Conservation (phyloP, 53 echinoderm and acorn worm genomes). For the Crossaster papposus region DNA sequence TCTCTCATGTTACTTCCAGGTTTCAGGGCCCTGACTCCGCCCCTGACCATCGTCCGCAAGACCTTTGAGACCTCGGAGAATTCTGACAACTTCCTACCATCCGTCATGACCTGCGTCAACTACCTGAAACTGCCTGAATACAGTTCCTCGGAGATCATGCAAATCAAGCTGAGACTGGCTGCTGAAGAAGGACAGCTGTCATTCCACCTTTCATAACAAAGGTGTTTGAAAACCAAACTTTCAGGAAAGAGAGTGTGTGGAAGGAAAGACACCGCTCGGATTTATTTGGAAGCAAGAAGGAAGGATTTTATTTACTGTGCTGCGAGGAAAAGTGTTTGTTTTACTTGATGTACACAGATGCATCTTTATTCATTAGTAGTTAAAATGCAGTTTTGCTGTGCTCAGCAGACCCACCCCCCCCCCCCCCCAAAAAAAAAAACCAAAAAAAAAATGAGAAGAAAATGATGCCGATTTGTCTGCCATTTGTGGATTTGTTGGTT, state of each 20-base stretch:
- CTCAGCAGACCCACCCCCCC: background rate
- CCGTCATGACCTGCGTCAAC: constrained; percentile 99
- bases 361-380: background rate
- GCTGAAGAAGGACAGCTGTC: constrained; percentile 94
- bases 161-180: constrained; percentile 76
- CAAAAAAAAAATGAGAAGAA: background rate
- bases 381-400: background rate
- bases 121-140: constrained; percentile 98
- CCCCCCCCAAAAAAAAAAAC: too few species aligned
- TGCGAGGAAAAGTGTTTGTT: background rate
- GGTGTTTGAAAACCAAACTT: background rate
- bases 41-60: constrained; percentile 93
- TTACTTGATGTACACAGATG: background rate
- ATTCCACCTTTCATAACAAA: constrained; percentile 91
- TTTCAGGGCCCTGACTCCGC: constrained; percentile 92
- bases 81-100: constrained; percentile 91
- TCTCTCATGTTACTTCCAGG: constrained; percentile 55
- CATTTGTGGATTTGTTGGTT: background rate
- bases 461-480: background rate
- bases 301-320: background rate
- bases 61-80: constrained; percentile 87
- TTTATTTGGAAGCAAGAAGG: too few species aligned
- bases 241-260: background rate
- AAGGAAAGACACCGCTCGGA: background rate
- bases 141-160: constrained; percentile 83